Conservation (phyloP, 2,113 vertebrate species). For the Lepisosteus oculatus region DNA sequence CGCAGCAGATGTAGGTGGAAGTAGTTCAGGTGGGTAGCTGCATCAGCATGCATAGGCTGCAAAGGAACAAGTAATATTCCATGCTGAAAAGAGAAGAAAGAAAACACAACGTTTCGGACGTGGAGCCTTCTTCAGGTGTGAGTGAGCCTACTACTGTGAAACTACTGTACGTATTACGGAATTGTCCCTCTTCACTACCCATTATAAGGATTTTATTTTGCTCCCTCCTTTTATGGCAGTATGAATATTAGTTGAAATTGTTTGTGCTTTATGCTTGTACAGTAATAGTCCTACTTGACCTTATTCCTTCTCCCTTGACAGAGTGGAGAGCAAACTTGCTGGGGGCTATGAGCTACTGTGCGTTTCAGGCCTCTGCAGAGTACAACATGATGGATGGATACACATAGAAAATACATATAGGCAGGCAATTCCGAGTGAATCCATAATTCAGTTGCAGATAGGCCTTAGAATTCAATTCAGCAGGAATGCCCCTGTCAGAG, state of each 20-base stretch:
- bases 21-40: no score
- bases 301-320: constrained; percentile 22
- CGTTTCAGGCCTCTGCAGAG: constrained; percentile 28
- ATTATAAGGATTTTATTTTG: no score
- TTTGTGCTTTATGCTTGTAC: constrained; percentile 13
- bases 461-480: not conserved
- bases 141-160: no score
- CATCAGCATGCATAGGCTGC: no score
- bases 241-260: not conserved
- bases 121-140: no score
- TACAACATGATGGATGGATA: constrained; percentile 26
- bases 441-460: not conserved
- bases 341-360: constrained; percentile 13
- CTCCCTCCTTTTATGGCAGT: no score
- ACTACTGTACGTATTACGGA: no score
- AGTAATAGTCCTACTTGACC: constrained; percentile 24
- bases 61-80: no score
- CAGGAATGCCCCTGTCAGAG: not conserved
- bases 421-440: not conserved
- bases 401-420: constrained; percentile 20
- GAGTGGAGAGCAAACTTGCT: constrained; percentile 24
- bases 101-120: no score
- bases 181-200: no score
- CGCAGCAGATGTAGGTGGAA: no score
- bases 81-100: no score